phyloP scores from a whole-genome alignment of 37 sponge, comb jelly and placozoan species.

The Beroe ovata region DNA sequence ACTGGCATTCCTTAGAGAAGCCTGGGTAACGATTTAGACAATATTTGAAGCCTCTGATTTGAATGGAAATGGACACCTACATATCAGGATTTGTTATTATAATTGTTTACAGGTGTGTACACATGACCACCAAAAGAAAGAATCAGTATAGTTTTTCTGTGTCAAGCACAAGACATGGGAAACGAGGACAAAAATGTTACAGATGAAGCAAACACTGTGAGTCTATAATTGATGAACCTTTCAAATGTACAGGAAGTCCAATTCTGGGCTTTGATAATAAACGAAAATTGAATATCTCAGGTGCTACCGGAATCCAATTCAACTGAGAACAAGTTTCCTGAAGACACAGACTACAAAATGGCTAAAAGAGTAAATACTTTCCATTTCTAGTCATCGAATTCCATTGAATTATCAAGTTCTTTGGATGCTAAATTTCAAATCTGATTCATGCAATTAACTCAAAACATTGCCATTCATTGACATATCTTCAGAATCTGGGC shows the following conservation, averaged over 20 bases:
- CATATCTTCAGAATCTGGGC: constrained; percentile 31
- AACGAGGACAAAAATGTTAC: constrained; percentile 15
- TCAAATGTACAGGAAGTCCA: too few species aligned
- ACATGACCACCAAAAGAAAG: constrained; percentile 5
- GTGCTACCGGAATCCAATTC: not conserved
- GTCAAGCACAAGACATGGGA: not conserved
- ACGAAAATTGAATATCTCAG: constrained; percentile 11
- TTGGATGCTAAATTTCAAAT: too few species aligned
- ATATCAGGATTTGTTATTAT: not conserved
- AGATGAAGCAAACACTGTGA: not conserved
- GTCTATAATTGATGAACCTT: too few species aligned
- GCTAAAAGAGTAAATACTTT: constrained; percentile 28
- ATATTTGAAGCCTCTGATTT: not conserved
- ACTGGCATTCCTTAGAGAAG: not conserved
- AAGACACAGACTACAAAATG: constrained; percentile 52
- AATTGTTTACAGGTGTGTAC: constrained; percentile 3
- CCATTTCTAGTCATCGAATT: too few species aligned
- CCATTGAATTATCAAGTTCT: too few species aligned
- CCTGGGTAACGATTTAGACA: not conserved
- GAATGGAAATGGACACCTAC: not conserved
- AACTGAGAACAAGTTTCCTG: not conserved
- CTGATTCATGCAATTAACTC: too few species aligned
- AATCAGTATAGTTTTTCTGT: not conserved
- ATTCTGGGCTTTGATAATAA: too few species aligned
- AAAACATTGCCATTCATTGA: too few species aligned